Conservation (phyloP, 2,113 vertebrate genomes). For the Microcebus jonahi region DNA sequence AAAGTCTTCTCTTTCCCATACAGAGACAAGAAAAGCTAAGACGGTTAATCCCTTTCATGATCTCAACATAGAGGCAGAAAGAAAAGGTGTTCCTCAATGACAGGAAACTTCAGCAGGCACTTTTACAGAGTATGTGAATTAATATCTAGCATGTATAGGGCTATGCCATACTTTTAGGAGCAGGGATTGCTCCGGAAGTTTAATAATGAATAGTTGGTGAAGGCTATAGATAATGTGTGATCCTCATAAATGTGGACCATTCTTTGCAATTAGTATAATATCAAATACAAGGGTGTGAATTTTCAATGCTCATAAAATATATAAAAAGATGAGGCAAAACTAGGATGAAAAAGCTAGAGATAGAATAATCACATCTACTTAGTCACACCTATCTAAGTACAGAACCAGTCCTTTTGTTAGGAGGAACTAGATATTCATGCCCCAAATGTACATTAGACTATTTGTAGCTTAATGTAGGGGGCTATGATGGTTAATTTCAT, state of each 20-base stretch:
- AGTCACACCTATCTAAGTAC: not conserved
- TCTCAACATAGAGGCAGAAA: not conserved
- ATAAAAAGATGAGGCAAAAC: not conserved
- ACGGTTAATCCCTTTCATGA: not conserved
- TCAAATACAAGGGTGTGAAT: too few species aligned
- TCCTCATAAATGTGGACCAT: not conserved
- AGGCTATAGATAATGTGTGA: not conserved
- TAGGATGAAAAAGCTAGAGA: not conserved
- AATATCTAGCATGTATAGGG: not conserved
- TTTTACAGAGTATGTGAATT: not conserved
- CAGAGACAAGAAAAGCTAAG: not conserved
- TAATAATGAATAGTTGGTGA: not conserved
- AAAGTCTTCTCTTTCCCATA: not conserved
- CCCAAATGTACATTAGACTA: not conserved
- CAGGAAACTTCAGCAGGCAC: not conserved
- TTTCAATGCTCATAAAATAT: not conserved
- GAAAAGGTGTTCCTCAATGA: not conserved
- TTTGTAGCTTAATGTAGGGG: not conserved
- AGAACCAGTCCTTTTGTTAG: not conserved
- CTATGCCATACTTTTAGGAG: not conserved
- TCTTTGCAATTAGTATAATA: not conserved
- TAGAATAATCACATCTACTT: not conserved
- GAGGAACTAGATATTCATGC: not conserved
- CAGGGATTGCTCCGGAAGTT: not conserved
- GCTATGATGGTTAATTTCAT: not conserved